Base-by-base conservation (phyloP, 2,113 vertebrate genomes). In the Sinocyclocheilus rhinocerous region DNA sequence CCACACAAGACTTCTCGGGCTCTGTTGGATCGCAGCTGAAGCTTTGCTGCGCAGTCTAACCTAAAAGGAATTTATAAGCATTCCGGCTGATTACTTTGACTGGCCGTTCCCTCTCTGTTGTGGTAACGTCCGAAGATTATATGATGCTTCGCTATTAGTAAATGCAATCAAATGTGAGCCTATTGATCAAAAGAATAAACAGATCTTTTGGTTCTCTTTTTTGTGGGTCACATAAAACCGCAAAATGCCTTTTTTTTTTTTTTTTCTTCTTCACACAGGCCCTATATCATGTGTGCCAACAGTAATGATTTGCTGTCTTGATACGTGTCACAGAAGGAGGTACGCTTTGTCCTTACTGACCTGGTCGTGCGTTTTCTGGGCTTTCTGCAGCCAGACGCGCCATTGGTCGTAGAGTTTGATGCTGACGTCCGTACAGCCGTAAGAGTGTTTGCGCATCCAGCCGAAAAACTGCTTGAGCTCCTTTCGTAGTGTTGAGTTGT, bases 321-420 rank as follows among this genome's bases (percentile, higher is more conserved):
- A 57, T 57, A 22, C 13, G 16, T 24, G 63, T 79, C 12, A 9
- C 75, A 72, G 73, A 24, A 83, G 16, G 77, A 15, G 20, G 65
- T 77, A 45, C 73, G 39, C 4, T n/a, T 86, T 89, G 52, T 92
- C 91, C 95, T 96, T 95, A 96, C 96, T 95, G 96, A 99, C 97
- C 97, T 98, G 97, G 95, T 97, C 97, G 93, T 96, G 97, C 24
- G 96, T 93, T 95, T 95, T 97, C 91, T 97, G 97, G 0, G 97
- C 96, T 93, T 99, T 98, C 95, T 99, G 97, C 93, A 98, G 95
- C 95, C 97, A 98, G 87, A 96, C 97, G 48, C 97, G 94, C 97
- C 97, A 99, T 93, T 99, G 97, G 91, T 99, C 97, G 52, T 99
- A 99, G 87, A 98, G 95, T 83, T 98, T 98, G 95, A 99, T 98